phyloP scores from a whole-genome alignment of 2,113 vertebrate species.

The Periophthalmus modestus region DNA sequence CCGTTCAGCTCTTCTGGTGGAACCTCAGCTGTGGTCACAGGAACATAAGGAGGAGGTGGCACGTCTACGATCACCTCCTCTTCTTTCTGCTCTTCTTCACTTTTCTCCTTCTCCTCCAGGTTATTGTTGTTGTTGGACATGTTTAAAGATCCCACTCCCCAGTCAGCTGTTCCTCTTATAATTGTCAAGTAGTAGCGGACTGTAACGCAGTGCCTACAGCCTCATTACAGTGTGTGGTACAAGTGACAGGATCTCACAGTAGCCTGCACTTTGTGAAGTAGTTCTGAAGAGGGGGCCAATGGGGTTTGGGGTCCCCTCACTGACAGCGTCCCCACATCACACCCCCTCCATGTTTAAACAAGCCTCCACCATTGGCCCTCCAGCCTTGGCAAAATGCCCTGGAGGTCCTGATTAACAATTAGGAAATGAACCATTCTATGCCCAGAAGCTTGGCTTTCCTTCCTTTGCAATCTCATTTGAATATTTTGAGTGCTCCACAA shows the following conservation, averaged over 20 bases:
- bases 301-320: constrained; percentile 62
- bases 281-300: constrained; percentile 65
- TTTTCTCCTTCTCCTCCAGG: constrained; percentile 45
- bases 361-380: constrained; percentile 78
- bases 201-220: constrained; percentile 49
- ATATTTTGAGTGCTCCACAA: constrained; percentile 81
- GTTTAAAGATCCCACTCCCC: constrained; percentile 31
- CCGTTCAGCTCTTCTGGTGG: constrained; percentile 69
- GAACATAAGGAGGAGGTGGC: constrained; percentile 57
- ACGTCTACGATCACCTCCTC: constrained; percentile 62
- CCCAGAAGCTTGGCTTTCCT: constrained; percentile 75
- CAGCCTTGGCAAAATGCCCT: constrained; percentile 73
- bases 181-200: constrained; percentile 29
- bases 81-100: constrained; percentile 39
- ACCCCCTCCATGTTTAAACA: constrained; percentile 56
- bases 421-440: constrained; percentile 85
- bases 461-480: constrained; percentile 75
- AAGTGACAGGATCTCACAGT: constrained; percentile 58
- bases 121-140: constrained; percentile 77
- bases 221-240: constrained; percentile 56
- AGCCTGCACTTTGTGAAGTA: constrained; percentile 61
- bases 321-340: constrained; percentile 63
- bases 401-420: constrained; percentile 79
- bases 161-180: constrained; percentile 34
- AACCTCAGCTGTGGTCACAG: constrained; percentile 72